These are phyloP conservation scores for Drusus annulatus DNA, from an alignment of 1,140 invertebrate species.

Conservation along the genomic window DNA sequence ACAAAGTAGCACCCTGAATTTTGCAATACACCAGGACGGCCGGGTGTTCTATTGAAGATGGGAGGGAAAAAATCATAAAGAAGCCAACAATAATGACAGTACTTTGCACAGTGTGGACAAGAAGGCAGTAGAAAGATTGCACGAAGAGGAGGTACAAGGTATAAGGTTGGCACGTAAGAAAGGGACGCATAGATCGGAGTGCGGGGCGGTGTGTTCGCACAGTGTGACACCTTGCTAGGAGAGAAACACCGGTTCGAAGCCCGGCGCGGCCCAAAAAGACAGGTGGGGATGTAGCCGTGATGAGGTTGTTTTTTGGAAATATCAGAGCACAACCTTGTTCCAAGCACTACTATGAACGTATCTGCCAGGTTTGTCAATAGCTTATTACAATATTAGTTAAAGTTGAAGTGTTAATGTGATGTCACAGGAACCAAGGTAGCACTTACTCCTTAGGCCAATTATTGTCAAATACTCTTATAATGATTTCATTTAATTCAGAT, in stretches of 20 bases:
- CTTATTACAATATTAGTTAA: no score
- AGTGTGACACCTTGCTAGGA: constrained; percentile 3
- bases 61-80: background rate
- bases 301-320: background rate
- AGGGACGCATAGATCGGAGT: background rate
- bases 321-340: constrained; percentile 14
- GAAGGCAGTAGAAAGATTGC: background rate
- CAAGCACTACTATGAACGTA: background rate
- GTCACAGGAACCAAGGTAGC: no score
- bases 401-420: no score
- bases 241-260: background rate
- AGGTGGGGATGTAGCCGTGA: constrained; percentile 21
- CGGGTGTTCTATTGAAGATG: constrained; percentile 6
- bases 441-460: no score
- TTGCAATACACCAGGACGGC: background rate
- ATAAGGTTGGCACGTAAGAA: background rate
- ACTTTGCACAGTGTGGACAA: background rate
- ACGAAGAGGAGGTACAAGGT: background rate
- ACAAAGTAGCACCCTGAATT: background rate
- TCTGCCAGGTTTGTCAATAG: no score
- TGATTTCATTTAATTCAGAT: no score
- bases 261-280: background rate
- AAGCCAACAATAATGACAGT: background rate
- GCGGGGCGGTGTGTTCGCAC: background rate
- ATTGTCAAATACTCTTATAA: no score